A percentile compares a stretch with the other conserved stretches of the same genome.
phyloP scores from a whole-genome alignment of 1,140 invertebrate genomes.

The Cotesia glomerata region DNA sequence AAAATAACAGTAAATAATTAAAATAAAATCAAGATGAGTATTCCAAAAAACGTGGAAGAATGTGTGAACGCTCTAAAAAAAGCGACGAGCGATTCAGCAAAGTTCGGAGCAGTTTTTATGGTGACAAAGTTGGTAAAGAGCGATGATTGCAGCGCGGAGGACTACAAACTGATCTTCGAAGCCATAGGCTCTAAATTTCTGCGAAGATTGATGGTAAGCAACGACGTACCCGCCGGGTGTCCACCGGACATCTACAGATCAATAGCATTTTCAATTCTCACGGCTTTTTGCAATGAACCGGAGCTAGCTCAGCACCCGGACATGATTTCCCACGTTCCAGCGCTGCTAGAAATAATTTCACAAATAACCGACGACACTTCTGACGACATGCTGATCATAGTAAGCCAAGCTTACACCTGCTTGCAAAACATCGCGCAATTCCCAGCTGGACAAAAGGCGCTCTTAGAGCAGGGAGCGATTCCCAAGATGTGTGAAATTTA shows the following conservation, averaged over 20 bases:
- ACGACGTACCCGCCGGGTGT: slow-evolving; percentile 80
- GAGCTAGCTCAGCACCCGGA: slow-evolving; percentile 80
- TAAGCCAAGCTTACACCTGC: slow-evolving; percentile 86
- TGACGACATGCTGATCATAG: slow-evolving; percentile 85
- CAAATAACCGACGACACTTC: slow-evolving; percentile 80
- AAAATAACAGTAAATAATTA: too few relatives aligned
- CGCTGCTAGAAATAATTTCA: slow-evolving; percentile 81
- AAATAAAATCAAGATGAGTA: slow-evolving; percentile 39
- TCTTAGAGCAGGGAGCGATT: slow-evolving; percentile 78
- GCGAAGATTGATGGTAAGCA: slow-evolving; percentile 76
- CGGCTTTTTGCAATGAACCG: slow-evolving; percentile 80
- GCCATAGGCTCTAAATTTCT: slow-evolving; percentile 87
- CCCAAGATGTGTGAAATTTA: slow-evolving; percentile 85
- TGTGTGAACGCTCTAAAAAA: slow-evolving; percentile 78
- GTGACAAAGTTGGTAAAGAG: slow-evolving; percentile 86
- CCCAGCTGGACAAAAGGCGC: slow-evolving; percentile 75
- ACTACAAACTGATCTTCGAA: slow-evolving; percentile 83
- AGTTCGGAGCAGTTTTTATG: slow-evolving; percentile 89
- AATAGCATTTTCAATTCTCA: slow-evolving; percentile 83
- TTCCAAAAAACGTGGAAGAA: slow-evolving; percentile 82
- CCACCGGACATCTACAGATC: slow-evolving; percentile 88
- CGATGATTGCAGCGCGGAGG: slow-evolving; percentile 74
- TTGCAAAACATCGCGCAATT: slow-evolving; percentile 78
- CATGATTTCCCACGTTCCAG: slow-evolving; percentile 80
- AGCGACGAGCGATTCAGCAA: slow-evolving; percentile 85